A percentile compares a stretch with the other conserved stretches of the same genome.
Conservation (phyloP, 2,888 invertebrate species). For the Eurois occulta region DNA sequence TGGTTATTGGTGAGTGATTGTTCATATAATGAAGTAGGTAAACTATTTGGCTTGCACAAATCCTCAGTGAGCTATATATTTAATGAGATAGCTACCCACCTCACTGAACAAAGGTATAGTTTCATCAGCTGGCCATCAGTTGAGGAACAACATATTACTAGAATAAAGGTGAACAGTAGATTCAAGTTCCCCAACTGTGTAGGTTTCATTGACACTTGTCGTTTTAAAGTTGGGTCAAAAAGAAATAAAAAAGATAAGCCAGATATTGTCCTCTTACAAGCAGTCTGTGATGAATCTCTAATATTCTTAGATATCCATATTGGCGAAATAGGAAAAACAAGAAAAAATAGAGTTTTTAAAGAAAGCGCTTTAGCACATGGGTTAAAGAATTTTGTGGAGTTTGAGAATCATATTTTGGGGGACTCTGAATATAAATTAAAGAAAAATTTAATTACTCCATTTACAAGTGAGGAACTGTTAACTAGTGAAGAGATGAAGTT, state of each 20-base stretch:
- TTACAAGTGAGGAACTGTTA: constrained; percentile 82
- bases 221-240: constrained; percentile 82
- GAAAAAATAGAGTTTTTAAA: constrained; percentile 82
- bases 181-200: constrained; percentile 87
- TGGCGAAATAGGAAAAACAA: constrained; percentile 80
- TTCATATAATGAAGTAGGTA: constrained; percentile 83
- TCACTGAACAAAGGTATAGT: constrained; percentile 79
- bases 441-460: constrained; percentile 85
- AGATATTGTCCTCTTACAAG: constrained; percentile 83
- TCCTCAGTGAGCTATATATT: constrained; percentile 84
- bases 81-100: constrained; percentile 80
- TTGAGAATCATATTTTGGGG: constrained; percentile 86
- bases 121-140: constrained; percentile 86
- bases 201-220: constrained; percentile 85
- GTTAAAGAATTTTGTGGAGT: constrained; percentile 82
- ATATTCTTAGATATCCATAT: constrained; percentile 84
- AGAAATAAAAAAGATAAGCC: constrained; percentile 75
- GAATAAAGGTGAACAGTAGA: constrained; percentile 83
- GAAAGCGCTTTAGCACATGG: constrained; percentile 80
- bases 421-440: constrained; percentile 83
- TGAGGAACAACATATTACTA: constrained; percentile 86
- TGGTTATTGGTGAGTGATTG: constrained; percentile 82
- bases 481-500: constrained; percentile 88
- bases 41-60: constrained; percentile 83
- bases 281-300: constrained; percentile 85